Conservation (phyloP, 2,888 invertebrate species). For the Chloroclysta siterata region DNA sequence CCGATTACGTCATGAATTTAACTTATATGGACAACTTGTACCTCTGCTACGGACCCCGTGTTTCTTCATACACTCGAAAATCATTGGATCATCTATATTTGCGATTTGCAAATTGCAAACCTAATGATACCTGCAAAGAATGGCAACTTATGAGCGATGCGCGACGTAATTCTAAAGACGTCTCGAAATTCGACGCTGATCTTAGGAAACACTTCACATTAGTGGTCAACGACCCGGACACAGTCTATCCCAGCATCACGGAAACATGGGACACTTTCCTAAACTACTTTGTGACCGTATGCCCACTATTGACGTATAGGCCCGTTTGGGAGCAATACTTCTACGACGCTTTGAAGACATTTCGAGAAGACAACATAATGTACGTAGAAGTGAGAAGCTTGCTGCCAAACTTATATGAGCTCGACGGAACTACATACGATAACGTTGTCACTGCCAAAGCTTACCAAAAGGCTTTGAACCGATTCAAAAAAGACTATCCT, state of each 20-base stretch:
- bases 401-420: constrained; percentile 87
- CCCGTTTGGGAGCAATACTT: constrained; percentile 88
- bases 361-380: constrained; percentile 88
- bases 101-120: constrained; percentile 56
- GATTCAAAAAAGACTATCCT: constrained; percentile 85
- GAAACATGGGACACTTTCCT: constrained; percentile 86
- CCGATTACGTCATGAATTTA: constrained; percentile 86
- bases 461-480: constrained; percentile 83
- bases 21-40: constrained; percentile 87
- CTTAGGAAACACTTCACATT: constrained; percentile 84
- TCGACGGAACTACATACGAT: constrained; percentile 85
- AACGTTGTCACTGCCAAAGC: constrained; percentile 84
- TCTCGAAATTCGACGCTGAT: constrained; percentile 76
- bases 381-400: constrained; percentile 89
- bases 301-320: constrained; percentile 84
- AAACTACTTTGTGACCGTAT: constrained; percentile 81
- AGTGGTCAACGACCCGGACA: constrained; percentile 74
- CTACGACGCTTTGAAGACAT: constrained; percentile 86
- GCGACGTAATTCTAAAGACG: constrained; percentile 66
- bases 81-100: constrained; percentile 36
- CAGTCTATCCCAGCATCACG: constrained; percentile 79
- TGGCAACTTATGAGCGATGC: constrained; percentile 82
- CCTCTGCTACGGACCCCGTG: constrained; percentile 66
- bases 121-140: constrained; percentile 41
- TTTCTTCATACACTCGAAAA: constrained; percentile 24